These are phyloP conservation scores for Holothuria scabra DNA, from an alignment of 53 echinoderm and acorn worm species.

Conservation along the genomic window DNA sequence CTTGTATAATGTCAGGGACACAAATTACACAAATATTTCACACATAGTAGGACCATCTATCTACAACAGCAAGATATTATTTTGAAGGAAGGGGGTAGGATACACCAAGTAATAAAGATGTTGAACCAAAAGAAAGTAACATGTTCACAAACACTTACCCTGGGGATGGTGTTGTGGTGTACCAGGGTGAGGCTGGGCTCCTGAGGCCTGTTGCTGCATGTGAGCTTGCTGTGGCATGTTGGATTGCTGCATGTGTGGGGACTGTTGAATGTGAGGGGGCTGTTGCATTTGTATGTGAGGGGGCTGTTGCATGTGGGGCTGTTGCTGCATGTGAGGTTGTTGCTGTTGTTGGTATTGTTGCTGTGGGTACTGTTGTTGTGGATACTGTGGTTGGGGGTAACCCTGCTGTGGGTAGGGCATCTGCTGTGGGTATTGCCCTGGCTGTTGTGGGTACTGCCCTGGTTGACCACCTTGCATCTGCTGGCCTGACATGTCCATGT, in stretches of 20 bases:
- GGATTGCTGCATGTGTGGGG: slow-evolving; percentile 11
- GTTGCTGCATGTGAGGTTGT: slow-evolving; percentile 52
- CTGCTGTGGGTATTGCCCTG: slow-evolving; percentile 59
- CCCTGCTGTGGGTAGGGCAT: slow-evolving; percentile 53
- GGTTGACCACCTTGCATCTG: slow-evolving; percentile 55
- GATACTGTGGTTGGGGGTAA: slow-evolving; percentile 41
- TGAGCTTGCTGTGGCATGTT: neutral
- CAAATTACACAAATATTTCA: too few relatives aligned
- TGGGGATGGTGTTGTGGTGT: slow-evolving; percentile 2
- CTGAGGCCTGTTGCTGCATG: slow-evolving; percentile 3
- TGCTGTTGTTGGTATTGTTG: slow-evolving; percentile 41
- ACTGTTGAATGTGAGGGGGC: slow-evolving; percentile 10
- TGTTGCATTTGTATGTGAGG: slow-evolving; percentile 23
- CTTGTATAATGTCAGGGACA: too few relatives aligned
- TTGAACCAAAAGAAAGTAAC: too few relatives aligned
- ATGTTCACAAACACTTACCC: neutral
- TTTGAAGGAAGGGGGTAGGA: too few relatives aligned
- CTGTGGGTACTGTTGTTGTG: slow-evolving; percentile 44
- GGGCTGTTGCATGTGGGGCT: slow-evolving; percentile 37
- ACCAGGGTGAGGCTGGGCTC: slow-evolving; percentile 8
- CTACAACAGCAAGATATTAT: too few relatives aligned
- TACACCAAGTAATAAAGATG: too few relatives aligned
- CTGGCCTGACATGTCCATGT: slow-evolving; percentile 36
- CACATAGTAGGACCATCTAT: too few relatives aligned
- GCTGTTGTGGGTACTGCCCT: slow-evolving; percentile 63